phyloP scores from a whole-genome alignment of 2,797 vertebrate species.

The Sebastes aleutianus region DNA sequence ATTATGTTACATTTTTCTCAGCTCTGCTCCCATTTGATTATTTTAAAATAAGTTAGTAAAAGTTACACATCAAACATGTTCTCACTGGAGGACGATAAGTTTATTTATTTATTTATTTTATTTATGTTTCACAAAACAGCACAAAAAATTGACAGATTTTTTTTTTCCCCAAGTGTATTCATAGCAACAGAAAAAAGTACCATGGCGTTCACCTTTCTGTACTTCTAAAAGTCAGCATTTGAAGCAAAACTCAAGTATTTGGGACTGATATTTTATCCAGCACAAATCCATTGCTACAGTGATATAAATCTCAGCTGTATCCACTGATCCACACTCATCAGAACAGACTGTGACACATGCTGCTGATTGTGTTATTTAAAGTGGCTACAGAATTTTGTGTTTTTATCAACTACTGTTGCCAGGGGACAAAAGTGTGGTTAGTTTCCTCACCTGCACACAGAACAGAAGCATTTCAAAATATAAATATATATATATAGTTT shows the following conservation, averaged over 20 bases:
- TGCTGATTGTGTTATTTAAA: not conserved
- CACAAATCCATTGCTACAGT: not conserved
- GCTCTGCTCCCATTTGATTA: no score
- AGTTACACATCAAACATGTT: no score
- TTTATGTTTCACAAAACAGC: no score
- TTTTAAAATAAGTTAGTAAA: no score
- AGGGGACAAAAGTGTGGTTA: not conserved
- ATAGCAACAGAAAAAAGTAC: not conserved
- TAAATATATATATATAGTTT: not conserved
- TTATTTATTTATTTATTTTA: no score
- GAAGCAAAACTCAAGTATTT: not conserved
- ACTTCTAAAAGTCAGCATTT: not conserved
- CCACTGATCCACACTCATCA: not conserved
- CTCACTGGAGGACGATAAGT: no score
- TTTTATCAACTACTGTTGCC: not conserved
- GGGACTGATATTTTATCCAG: not conserved
- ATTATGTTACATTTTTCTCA: accelerated
- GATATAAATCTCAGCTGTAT: not conserved
- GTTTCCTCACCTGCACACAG: not conserved
- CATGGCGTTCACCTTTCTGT: not conserved
- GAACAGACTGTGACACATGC: not conserved
- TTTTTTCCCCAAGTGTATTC: no score
- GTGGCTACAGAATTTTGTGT: not conserved
- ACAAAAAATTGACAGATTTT: accelerated
- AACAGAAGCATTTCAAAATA: not conserved